phyloP scores from a whole-genome alignment of 2,888 invertebrate species.

The Amorpha juglandis region DNA sequence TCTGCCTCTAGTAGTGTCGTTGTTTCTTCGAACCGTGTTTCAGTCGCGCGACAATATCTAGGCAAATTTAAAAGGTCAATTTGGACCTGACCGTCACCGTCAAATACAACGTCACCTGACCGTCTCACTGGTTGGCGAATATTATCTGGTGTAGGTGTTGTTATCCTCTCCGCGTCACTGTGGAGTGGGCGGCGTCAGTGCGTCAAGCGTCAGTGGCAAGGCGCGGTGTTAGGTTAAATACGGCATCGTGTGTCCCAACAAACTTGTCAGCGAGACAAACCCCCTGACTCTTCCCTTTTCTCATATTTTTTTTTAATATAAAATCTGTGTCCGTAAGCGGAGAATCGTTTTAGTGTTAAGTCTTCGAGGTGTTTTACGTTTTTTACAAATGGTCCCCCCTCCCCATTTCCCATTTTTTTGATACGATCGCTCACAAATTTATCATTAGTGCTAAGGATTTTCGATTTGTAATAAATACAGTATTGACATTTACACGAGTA shows the following conservation, averaged over 20 bases:
- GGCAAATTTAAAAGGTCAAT: slow-evolving; percentile 4
- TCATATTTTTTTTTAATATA: slow-evolving; percentile 29
- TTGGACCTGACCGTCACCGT: slow-evolving; percentile 33
- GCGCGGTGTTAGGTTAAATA: slow-evolving; percentile 70
- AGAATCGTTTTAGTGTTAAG: slow-evolving; percentile 57
- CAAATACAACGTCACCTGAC: slow-evolving; percentile 23
- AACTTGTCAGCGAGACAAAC: slow-evolving; percentile 76
- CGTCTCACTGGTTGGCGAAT: slow-evolving; percentile 61
- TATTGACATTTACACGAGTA: slow-evolving; percentile 54
- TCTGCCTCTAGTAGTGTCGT: not conserved
- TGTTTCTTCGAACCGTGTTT: not conserved
- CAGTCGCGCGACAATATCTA: slow-evolving; percentile 35
- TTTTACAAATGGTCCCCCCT: slow-evolving; percentile 52
- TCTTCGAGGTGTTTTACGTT: slow-evolving; percentile 46
- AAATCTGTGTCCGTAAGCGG: slow-evolving; percentile 52
- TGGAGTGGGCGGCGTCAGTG: slow-evolving; percentile 41
- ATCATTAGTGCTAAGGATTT: slow-evolving; percentile 53
- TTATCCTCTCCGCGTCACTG: slow-evolving; percentile 44
- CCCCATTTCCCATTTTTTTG: slow-evolving; percentile 26
- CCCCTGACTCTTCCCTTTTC: slow-evolving; percentile 33
- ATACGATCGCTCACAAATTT: slow-evolving; percentile 48
- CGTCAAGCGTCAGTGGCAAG: slow-evolving; percentile 39
- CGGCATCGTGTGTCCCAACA: slow-evolving; percentile 76
- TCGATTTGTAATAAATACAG: slow-evolving; percentile 48
- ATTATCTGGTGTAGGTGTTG: slow-evolving; percentile 41